A percentile compares a stretch with the other conserved stretches of the same genome.
These are phyloP conservation scores for Premnoplex brunnescens DNA, from an alignment of 2,797 vertebrate genomes.

Conservation along the genomic window DNA sequence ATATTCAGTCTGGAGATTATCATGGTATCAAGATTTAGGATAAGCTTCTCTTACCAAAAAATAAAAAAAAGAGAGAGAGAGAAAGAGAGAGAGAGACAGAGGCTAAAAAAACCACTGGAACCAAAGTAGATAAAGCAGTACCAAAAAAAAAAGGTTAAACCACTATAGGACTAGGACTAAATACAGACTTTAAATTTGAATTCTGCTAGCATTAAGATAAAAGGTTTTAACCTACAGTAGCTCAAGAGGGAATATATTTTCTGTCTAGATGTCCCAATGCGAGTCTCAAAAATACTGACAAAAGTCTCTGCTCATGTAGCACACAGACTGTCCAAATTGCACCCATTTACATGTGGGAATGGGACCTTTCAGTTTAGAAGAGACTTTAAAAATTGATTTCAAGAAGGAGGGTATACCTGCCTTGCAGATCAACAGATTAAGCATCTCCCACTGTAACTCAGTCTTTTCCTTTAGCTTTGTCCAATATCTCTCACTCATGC, in stretches of 20 bases:
- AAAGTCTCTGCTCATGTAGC: neutral
- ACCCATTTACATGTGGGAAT: neutral
- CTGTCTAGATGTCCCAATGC: neutral
- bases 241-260: neutral
- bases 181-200: neutral
- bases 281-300: neutral
- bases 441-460: neutral
- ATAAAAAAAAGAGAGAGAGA: neutral
- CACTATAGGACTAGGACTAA: neutral
- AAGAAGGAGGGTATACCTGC: neutral
- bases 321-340: accelerated
- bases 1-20: neutral
- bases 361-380: neutral
- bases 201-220: neutral
- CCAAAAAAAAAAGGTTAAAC: neutral
- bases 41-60: neutral
- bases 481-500: neutral
- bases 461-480: neutral
- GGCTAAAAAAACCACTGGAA: neutral
- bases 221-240: neutral
- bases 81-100: too few species aligned
- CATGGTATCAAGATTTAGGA: neutral
- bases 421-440: neutral
- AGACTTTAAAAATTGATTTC: neutral
- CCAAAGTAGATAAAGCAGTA: neutral